These are phyloP conservation scores for Semicossyphus pulcher DNA, from an alignment of 2,113 vertebrate genomes.

Conservation along the genomic window DNA sequence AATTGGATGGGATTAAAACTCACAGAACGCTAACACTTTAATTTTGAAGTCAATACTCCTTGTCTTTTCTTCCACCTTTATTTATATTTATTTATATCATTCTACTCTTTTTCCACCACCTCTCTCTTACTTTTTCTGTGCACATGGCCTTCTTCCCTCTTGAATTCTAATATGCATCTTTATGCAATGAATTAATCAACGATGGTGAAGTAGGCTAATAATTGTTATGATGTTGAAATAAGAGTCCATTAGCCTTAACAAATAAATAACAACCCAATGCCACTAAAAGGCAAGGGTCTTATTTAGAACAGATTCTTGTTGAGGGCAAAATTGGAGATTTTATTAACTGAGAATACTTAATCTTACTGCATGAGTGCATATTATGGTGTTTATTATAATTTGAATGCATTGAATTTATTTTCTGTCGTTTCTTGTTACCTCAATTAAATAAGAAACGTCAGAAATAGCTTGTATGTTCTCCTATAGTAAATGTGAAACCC, in stretches of 20 bases:
- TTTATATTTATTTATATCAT: slow-evolving; percentile 72
- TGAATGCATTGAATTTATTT: too few relatives aligned
- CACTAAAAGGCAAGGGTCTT: slow-evolving; percentile 37
- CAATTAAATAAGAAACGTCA: too few relatives aligned
- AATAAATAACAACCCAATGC: slow-evolving; percentile 43
- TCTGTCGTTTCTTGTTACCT: not conserved
- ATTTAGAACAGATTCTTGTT: slow-evolving; percentile 50
- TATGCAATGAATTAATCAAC: slow-evolving; percentile 70
- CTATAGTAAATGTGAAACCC: too few relatives aligned
- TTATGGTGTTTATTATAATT: too few relatives aligned
- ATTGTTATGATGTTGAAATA: slow-evolving; percentile 75
- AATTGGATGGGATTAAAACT: too few relatives aligned
- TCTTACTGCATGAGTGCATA: not conserved
- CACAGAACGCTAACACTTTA: too few relatives aligned
- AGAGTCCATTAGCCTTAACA: slow-evolving; percentile 69
- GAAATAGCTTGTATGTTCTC: too few relatives aligned
- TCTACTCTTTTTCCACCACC: slow-evolving; percentile 61
- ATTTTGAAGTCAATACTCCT: too few relatives aligned
- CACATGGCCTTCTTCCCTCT: not conserved
- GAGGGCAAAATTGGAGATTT: slow-evolving; percentile 16
- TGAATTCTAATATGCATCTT: slow-evolving; percentile 48
- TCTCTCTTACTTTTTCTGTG: slow-evolving; percentile 1
- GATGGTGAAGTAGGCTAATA: slow-evolving; percentile 61
- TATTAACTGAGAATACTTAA: slow-evolving; percentile 15
- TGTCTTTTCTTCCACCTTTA: slow-evolving; percentile 13